A percentile compares a stretch with the other conserved stretches of the same genome.
These are phyloP conservation scores for Sebastes variabilis DNA, from an alignment of 2,797 vertebrate species.

Conservation along the genomic window DNA sequence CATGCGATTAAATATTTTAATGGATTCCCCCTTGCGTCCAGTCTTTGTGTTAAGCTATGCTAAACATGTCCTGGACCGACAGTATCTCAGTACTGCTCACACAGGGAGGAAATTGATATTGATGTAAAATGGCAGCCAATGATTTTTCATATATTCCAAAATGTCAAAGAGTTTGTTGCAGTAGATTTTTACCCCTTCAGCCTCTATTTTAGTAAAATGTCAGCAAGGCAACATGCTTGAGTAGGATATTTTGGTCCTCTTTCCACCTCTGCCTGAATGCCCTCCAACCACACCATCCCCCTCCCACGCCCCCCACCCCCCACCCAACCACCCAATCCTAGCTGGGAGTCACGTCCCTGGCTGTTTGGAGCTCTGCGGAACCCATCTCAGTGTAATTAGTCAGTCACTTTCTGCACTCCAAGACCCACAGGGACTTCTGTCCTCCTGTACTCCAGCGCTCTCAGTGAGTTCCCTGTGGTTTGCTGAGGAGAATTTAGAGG, in stretches of 20 bases:
- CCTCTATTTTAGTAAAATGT: not conserved
- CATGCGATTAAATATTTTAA: no score
- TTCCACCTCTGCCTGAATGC: not conserved
- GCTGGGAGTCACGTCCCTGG: not conserved
- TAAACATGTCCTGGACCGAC: not conserved
- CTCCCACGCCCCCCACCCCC: not conserved
- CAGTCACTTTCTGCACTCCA: not conserved
- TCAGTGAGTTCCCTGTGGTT: no score
- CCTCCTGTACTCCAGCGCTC: no score
- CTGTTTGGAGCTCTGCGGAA: not conserved
- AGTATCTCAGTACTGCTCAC: not conserved
- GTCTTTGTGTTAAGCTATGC: not conserved
- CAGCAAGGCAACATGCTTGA: not conserved
- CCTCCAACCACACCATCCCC: not conserved
- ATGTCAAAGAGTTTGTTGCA: not conserved
- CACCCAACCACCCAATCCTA: not conserved
- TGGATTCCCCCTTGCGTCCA: not conserved
- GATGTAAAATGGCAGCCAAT: not conserved
- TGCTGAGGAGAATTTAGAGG: no score
- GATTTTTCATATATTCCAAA: not conserved
- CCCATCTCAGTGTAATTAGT: slow-evolving; percentile 8
- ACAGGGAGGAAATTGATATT: not conserved
- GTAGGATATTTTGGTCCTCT: not conserved
- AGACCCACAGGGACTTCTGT: not conserved
- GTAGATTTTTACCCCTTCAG: not conserved